Evolutionary conservation across 2,888 invertebrate species (phyloP), one percentile per base, ranked within the genome.

Genomic region (Allophyes oxyacanthae): DNA sequence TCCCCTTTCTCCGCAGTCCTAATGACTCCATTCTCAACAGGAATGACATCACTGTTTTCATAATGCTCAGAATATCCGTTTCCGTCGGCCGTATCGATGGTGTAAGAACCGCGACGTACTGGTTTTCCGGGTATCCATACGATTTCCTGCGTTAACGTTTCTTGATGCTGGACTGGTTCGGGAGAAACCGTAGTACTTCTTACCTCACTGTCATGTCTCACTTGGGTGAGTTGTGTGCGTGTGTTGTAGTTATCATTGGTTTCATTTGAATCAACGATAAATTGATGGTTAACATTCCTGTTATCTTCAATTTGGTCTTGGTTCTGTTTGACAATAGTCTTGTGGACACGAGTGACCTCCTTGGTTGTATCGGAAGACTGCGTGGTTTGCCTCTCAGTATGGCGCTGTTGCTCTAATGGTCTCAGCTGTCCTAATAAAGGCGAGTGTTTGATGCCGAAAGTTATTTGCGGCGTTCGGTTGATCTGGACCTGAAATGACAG

Each of bases 391-490:
- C 68, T 78, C 34, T 84, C 79, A 30, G 56, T 59, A 5, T 80
- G 50, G 25, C 73, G 80, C 42, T 75, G 64, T 9, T 84, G 75
- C 11, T 87, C 77, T 38, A 91, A 81, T 6, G 87, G 89, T 77
- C 85, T 92, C 13, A 94, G 75, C 70, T 95, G 94, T 11, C 95
- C 95, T 71, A 95, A 94, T 79, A 96, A 96, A 13, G 96, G 97
- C n/a, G 98, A 98, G 89, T 98, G 98, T 87, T 96, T 97, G 78
- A 98, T 98, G 70, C 98, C 98, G 81, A 98, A 98, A 64, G 97
- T 97, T 78, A 94, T 94, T 69, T 92, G 91, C 20, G 91, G 92
- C 11, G 90, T 87, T 73, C 79, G 90, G 55, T 68, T 89, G 5
- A 87, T 56, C 69, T 89, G 90, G 73, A 91, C 91, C 94, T 94